These are phyloP conservation scores for Acromyrmex echinatior DNA, from an alignment of 1,140 invertebrate genomes.

Conservation along the genomic window DNA sequence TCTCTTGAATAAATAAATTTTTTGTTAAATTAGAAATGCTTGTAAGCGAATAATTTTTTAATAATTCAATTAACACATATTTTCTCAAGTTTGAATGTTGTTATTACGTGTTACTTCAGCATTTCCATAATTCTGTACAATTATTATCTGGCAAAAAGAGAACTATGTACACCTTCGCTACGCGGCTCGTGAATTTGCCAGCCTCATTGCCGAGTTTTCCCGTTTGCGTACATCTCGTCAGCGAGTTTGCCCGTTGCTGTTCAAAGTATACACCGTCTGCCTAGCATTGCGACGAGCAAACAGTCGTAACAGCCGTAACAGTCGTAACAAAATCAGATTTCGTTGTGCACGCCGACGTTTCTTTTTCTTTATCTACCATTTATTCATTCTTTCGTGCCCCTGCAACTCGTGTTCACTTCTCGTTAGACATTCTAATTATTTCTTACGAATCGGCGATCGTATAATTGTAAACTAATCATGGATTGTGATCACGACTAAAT, in stretches of 20 bases:
- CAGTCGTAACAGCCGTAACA: conserved; percentile 59
- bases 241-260: conserved; percentile 55
- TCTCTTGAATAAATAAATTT: background rate
- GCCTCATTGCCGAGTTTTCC: conserved; percentile 13
- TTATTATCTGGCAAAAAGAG: conserved; percentile 32
- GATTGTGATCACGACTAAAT: background rate
- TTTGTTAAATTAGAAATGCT: background rate
- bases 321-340: conserved; percentile 64
- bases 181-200: conserved; percentile 24
- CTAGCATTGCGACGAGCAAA: conserved; percentile 57
- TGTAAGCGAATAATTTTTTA: background rate
- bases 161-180: background rate
- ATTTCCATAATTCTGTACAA: conserved; percentile 28
- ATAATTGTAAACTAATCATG: background rate
- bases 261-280: conserved; percentile 39
- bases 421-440: background rate
- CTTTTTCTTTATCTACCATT: conserved; percentile 36
- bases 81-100: background rate
- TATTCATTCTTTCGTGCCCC: conserved; percentile 25
- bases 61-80: background rate
- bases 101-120: background rate
- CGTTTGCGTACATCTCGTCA: conserved; percentile 56
- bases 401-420: conserved; percentile 10
- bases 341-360: conserved; percentile 31
- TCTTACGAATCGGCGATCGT: background rate